phyloP scores from a whole-genome alignment of 1,140 invertebrate species.

The Calosoma granatense region DNA sequence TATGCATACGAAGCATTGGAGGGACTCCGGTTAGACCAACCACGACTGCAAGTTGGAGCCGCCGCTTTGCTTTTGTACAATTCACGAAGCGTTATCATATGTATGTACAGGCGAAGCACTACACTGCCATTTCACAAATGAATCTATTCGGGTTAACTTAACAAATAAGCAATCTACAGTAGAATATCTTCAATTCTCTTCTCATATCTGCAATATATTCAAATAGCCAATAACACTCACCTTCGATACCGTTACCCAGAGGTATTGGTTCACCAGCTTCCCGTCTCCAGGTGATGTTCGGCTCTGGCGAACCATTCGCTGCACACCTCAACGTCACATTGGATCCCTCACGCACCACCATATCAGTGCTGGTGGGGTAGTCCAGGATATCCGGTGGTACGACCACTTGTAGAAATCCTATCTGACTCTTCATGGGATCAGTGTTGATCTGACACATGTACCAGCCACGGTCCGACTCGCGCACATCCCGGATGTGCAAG shows the following conservation, averaged over 20 bases:
- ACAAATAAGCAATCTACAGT: too few species aligned
- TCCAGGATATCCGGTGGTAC: conserved; percentile 82
- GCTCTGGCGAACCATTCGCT: conserved; percentile 67
- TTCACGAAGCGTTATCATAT: too few species aligned
- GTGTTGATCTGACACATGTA: conserved; percentile 90
- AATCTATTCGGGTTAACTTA: too few species aligned
- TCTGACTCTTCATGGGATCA: conserved; percentile 82
- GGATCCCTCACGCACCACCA: conserved; percentile 73
- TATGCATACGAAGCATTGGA: neutral
- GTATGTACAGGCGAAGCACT: too few species aligned
- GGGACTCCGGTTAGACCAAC: too few species aligned
- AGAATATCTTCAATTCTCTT: too few species aligned
- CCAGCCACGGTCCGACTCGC: conserved; percentile 66
- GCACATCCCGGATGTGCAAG: conserved; percentile 71
- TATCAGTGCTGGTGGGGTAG: conserved; percentile 74
- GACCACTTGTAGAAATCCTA: conserved; percentile 73
- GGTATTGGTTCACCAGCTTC: conserved; percentile 63
- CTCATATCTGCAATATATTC: too few species aligned
- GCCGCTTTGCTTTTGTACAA: too few species aligned
- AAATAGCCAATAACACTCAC: too few species aligned
- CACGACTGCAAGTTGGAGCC: too few species aligned
- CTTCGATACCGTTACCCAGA: conserved; percentile 46
- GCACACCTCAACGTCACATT: conserved; percentile 76
- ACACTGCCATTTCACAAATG: too few species aligned
- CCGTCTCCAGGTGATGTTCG: conserved; percentile 71